Evolutionary conservation across 2,113 vertebrate genomes (phyloP), one percentile per base, ranked within the genome.

Genomic region (Syrmaticus mikado): DNA sequence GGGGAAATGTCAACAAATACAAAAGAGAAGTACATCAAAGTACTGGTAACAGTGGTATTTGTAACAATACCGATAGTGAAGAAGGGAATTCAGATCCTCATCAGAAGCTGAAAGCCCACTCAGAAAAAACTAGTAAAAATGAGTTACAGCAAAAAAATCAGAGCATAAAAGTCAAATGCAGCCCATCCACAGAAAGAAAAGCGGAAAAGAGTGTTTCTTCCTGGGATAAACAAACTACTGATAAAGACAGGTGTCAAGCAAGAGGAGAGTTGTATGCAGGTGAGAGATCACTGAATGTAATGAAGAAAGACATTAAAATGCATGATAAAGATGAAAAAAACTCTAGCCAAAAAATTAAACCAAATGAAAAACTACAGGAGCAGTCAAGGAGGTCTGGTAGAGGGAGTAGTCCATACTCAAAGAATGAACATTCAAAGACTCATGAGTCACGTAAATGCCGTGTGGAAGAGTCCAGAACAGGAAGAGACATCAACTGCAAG

Each of bases 291-390:
- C 97, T 94, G 89, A 96, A 67, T 46, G 21, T 25, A 52, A 94
- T 76, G 3, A 97, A 97, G 91, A 98, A 97, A 92, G 97, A 97
- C 40, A 76, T 96, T 48, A 98, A 96, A 95, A 92, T 93, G 30
- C 73, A 94, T 8, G 95, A 94, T 55, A 98, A 97, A 97, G 89
- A 97, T 70, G 97, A 98, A 96, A 96, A 82, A 95, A 97, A 52
- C 53, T 8, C 73, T 94, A 94, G 96, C 87, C 90, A 93, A 78
- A 97, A 94, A 92, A 79, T 11, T 40, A 97, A 96, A 64, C 48
- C 11, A 10, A 43, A 58, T 58, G 97, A 97, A 75, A 98, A 97
- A 78, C 89, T 96, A 46, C 94, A 92, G 21, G 97, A 98, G 22
- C 91, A 96, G 5, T 87, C 94, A 89, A 97, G 95, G 89, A 98